Evolutionary conservation across 1,140 invertebrate species (phyloP).

Genomic region (Rhagoletis pomonella): DNA sequence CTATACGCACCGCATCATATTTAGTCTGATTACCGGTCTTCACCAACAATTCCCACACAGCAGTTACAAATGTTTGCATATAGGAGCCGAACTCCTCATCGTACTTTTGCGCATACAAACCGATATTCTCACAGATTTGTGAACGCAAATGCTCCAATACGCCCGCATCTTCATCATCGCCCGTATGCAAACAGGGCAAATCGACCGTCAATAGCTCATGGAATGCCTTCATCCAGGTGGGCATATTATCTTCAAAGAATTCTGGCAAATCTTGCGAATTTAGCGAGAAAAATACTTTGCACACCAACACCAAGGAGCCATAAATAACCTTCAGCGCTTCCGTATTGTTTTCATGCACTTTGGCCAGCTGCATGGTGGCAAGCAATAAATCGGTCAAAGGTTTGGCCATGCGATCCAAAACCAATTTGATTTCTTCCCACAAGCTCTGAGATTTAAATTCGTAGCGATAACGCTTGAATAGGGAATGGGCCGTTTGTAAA

Average conservation of each 20-base stretch:
- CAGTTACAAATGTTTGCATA: slow-evolving; percentile 92
- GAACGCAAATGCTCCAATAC: slow-evolving; percentile 93
- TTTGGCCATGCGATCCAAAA: slow-evolving; percentile 93
- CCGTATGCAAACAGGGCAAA: slow-evolving; percentile 82
- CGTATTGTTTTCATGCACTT: slow-evolving; percentile 85
- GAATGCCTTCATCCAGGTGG: slow-evolving; percentile 94
- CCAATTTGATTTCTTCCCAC: slow-evolving; percentile 98
- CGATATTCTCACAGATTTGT: slow-evolving; percentile 96
- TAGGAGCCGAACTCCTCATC: slow-evolving; percentile 96
- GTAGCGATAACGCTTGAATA: slow-evolving; percentile 96
- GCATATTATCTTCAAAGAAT: slow-evolving; percentile 99
- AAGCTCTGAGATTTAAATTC: slow-evolving; percentile 96
- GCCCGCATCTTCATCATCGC: slow-evolving; percentile 91
- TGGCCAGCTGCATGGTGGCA: slow-evolving; percentile 89
- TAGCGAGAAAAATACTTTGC: slow-evolving; percentile 97
- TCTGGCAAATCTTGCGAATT: slow-evolving; percentile 98
- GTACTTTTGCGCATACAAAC: slow-evolving; percentile 97
- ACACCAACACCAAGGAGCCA: slow-evolving; percentile 90
- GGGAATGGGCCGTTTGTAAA: slow-evolving; percentile 93
- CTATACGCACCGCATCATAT: slow-evolving; percentile 87
- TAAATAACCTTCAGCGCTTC: slow-evolving; percentile 91
- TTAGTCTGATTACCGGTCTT: slow-evolving; percentile 89
- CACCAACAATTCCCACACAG: slow-evolving; percentile 93
- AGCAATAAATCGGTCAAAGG: slow-evolving; percentile 94
- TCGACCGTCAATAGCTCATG: slow-evolving; percentile 86